Evolutionary conservation across 2,113 vertebrate genomes (phyloP).

Genomic region (Alethe castanea): DNA sequence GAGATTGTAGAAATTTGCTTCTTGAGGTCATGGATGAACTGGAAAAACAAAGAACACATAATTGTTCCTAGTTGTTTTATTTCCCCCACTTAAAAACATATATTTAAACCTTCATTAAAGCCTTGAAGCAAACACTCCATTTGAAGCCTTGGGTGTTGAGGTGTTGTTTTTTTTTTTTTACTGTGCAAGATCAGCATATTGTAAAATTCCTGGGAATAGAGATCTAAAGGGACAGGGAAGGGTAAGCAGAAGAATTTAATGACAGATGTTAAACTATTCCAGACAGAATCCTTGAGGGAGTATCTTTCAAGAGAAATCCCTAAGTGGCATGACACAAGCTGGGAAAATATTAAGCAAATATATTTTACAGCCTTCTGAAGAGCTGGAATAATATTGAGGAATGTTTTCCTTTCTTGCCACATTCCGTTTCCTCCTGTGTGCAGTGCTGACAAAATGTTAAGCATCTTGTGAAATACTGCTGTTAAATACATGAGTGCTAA

Average conservation of each 20-base stretch:
- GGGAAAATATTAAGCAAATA: not conserved
- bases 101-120: slow-evolving; percentile 10
- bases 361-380: not conserved
- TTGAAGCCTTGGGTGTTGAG: not conserved
- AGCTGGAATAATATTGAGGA: not conserved
- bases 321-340: not conserved
- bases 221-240: not conserved
- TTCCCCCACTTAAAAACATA: not conserved
- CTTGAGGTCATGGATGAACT: not conserved
- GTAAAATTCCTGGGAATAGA: not conserved
- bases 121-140: not conserved
- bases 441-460: not conserved
- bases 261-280: not conserved
- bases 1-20: not conserved
- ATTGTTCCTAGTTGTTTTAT: not conserved
- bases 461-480: not conserved
- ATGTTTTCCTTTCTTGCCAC: not conserved
- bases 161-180: not conserved
- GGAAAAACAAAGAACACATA: not conserved
- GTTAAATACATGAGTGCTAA: not conserved
- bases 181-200: not conserved
- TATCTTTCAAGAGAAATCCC: slow-evolving; percentile 4
- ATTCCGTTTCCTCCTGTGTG: not conserved
- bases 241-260: slow-evolving; percentile 1
- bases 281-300: slow-evolving; percentile 3